phyloP scores from a whole-genome alignment of 1,140 invertebrate genomes.

The Anastrepha obliqua region DNA sequence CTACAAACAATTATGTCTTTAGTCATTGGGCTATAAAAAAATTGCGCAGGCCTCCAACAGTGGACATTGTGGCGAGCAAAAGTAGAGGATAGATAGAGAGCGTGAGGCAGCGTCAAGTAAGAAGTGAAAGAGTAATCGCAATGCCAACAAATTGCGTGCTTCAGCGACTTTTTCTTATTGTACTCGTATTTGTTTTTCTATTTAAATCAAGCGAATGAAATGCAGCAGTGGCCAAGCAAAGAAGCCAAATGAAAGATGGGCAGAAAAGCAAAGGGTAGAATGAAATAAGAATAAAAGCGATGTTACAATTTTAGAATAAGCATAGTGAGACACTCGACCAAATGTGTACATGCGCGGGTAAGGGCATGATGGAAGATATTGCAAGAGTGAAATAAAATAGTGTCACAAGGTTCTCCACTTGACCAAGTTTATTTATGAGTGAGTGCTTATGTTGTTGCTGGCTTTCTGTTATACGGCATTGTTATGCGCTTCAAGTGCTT shows the following conservation, averaged over 20 bases:
- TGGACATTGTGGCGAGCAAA: not conserved
- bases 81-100: not conserved
- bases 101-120: not conserved
- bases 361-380: not conserved
- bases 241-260: slow-evolving; percentile 47
- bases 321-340: not conserved
- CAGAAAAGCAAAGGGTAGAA: slow-evolving; percentile 16
- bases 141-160: slow-evolving; percentile 35
- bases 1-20: too few relatives aligned
- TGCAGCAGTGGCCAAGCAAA: not conserved
- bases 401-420: slow-evolving; percentile 55
- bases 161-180: not conserved
- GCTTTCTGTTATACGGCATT: slow-evolving; percentile 21
- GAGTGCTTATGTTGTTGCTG: not conserved
- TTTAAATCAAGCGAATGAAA: slow-evolving; percentile 30
- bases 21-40: not conserved
- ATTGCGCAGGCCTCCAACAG: not conserved
- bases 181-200: not conserved
- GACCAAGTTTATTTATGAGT: slow-evolving; percentile 52
- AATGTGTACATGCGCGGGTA: not conserved
- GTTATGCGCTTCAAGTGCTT: slow-evolving; percentile 44
- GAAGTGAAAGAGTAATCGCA: not conserved
- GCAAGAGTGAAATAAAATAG: slow-evolving; percentile 33
- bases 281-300: not conserved
- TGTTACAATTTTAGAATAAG: slow-evolving; percentile 21